These are phyloP conservation scores for Pterophyllum scalare DNA, from an alignment of 2,113 vertebrate genomes.

Conservation along the genomic window DNA sequence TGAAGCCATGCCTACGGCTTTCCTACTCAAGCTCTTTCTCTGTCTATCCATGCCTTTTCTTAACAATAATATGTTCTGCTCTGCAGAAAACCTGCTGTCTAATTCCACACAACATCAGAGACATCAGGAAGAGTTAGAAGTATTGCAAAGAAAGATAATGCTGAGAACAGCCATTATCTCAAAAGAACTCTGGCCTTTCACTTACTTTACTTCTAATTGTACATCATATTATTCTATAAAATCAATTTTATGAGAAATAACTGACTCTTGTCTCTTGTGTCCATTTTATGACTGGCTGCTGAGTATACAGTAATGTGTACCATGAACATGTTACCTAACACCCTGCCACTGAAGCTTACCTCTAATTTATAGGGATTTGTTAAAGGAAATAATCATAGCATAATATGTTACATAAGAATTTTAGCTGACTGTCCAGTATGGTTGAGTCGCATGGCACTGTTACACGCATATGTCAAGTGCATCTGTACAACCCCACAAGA, in stretches of 20 bases:
- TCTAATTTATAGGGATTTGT: constrained; percentile 72
- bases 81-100: not conserved
- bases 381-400: constrained; percentile 55
- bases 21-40: constrained; percentile 42
- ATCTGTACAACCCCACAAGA: not conserved
- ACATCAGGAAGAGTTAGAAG: not conserved
- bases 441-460: not conserved
- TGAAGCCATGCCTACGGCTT: constrained; percentile 24
- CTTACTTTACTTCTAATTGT: not conserved
- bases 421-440: constrained; percentile 28
- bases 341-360: constrained; percentile 63
- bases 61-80: constrained; percentile 16
- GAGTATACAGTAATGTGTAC: constrained; percentile 7
- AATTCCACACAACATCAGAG: constrained; percentile 19
- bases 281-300: constrained; percentile 9
- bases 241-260: constrained; percentile 4
- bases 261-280: not conserved
- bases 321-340: constrained; percentile 56
- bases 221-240: constrained; percentile 2
- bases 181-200: constrained; percentile 34
- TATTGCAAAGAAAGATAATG: not conserved
- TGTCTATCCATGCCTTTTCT: constrained; percentile 5
- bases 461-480: constrained; percentile 16
- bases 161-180: constrained; percentile 33
- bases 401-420: constrained; percentile 60